Evolutionary conservation across 2,888 invertebrate genomes (phyloP).

Genomic region (Leucania comma): DNA sequence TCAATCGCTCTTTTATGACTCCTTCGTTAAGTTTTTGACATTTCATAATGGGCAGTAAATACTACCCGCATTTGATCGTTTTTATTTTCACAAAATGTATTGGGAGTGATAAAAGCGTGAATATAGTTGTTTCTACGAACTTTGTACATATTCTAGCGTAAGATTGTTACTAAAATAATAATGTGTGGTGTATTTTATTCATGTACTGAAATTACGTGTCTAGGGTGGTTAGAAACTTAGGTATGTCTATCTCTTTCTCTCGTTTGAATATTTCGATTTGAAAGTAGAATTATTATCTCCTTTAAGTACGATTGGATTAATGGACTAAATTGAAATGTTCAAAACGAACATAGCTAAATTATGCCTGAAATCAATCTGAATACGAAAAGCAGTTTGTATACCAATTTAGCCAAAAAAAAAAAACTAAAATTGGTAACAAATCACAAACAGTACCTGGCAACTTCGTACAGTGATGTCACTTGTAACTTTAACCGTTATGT

Average conservation of each 20-base stretch:
- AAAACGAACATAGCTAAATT: neutral
- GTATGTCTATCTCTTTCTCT: constrained; percentile 76
- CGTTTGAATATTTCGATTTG: constrained; percentile 77
- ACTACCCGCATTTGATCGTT: constrained; percentile 6
- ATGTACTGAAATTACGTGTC: constrained; percentile 74
- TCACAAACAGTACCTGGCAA: neutral
- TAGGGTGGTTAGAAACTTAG: constrained; percentile 69
- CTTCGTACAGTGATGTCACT: neutral
- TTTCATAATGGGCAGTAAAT: constrained; percentile 1
- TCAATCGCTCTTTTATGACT: constrained; percentile 61
- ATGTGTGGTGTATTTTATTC: constrained; percentile 78
- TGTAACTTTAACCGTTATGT: neutral
- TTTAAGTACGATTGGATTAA: constrained; percentile 59
- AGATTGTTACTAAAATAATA: constrained; percentile 79
- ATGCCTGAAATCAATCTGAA: neutral
- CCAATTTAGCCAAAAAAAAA: too few relatives aligned
- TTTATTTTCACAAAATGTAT: constrained; percentile 3
- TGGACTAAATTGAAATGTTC: constrained; percentile 52
- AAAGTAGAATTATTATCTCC: constrained; percentile 71
- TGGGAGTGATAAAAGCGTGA: constrained; percentile 63
- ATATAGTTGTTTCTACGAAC: constrained; percentile 70
- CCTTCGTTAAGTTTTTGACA: constrained; percentile 31
- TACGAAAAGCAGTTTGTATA: too few relatives aligned
- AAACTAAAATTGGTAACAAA: neutral
- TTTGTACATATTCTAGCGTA: constrained; percentile 77